Evolutionary conservation across 2,888 invertebrate species (phyloP).

Genomic region (Slavum lentiscoides): DNA sequence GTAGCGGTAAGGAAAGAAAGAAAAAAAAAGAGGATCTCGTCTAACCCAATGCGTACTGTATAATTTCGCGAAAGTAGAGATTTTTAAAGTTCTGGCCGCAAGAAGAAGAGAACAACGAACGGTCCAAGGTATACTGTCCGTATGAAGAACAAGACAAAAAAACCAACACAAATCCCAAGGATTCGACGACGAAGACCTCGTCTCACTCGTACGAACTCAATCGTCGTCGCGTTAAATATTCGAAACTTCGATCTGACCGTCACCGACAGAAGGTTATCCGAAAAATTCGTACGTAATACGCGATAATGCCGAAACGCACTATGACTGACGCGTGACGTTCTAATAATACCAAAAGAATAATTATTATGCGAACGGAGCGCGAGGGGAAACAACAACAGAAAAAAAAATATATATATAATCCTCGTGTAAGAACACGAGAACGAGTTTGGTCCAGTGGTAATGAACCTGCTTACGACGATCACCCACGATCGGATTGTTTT

Average conservation of each 20-base stretch:
- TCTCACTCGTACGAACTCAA: background rate
- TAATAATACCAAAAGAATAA: background rate
- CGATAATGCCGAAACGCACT: too few species aligned
- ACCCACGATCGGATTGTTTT: constrained; percentile 12
- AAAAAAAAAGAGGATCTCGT: too few species aligned
- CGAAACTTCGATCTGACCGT: constrained; percentile 8
- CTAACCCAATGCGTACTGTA: too few species aligned
- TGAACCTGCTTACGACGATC: constrained; percentile 26
- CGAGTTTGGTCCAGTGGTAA: constrained; percentile 19
- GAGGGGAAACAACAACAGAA: background rate
- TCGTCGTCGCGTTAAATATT: constrained; percentile 54
- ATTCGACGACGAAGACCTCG: background rate
- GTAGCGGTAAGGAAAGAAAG: too few species aligned
- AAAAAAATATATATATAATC: constrained; percentile 3
- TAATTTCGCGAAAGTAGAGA: too few species aligned
- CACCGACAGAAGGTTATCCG: background rate
- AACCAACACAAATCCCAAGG: background rate
- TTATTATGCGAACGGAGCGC: too few species aligned
- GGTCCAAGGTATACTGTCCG: too few species aligned
- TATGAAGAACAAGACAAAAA: background rate
- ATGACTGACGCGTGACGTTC: constrained; percentile 16
- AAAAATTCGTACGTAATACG: background rate
- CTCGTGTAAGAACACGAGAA: background rate
- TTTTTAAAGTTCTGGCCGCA: too few species aligned
- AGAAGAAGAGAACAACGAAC: too few species aligned